Evolutionary conservation across 2,113 vertebrate species (phyloP).

Genomic region (Phyllopteryx taeniolatus): DNA sequence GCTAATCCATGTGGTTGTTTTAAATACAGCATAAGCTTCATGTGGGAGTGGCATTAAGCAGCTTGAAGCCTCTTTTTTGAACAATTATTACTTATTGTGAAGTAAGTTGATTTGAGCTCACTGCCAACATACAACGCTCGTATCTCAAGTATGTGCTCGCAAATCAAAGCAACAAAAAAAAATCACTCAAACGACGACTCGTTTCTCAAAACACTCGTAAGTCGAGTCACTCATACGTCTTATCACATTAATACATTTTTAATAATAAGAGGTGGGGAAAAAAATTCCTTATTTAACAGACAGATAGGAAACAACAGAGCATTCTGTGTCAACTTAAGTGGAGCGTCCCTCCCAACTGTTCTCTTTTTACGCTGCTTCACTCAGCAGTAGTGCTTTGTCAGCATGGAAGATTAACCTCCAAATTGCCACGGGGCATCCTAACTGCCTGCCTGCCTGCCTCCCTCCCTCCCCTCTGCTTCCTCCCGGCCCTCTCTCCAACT

Average conservation of each 20-base stretch:
- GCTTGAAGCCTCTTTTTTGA: too few species aligned
- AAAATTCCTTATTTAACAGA: background rate
- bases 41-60: too few species aligned
- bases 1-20: too few species aligned
- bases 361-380: conserved; percentile 28
- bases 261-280: background rate
- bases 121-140: too few species aligned
- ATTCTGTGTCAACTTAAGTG: background rate
- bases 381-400: conserved; percentile 62
- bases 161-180: too few species aligned
- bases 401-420: conserved; percentile 70
- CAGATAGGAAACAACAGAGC: too few species aligned
- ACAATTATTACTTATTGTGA: too few species aligned
- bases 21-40: too few species aligned
- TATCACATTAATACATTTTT: background rate
- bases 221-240: background rate
- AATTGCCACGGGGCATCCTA: conserved; percentile 61
- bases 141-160: too few species aligned
- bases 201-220: too few species aligned
- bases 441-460: conserved; percentile 16
- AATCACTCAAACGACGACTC: too few species aligned
- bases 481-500: conserved; percentile 23
- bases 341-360: conserved; percentile 17
- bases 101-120: too few species aligned
- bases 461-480: conserved; percentile 23